Conservation (phyloP, 2,113 vertebrate species). For the Xyrauchen texanus region DNA sequence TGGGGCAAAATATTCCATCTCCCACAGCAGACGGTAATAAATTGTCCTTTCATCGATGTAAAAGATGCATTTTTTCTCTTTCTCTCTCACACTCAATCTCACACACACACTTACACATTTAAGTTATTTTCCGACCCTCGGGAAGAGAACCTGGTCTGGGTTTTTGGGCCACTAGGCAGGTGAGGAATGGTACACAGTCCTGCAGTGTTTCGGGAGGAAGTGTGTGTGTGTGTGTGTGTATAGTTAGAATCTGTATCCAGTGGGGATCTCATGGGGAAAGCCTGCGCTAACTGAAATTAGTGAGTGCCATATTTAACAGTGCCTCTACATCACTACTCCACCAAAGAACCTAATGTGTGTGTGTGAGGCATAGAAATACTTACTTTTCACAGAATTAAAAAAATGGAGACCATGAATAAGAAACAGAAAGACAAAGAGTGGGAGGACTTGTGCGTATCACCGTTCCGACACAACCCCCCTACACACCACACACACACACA, state of each 20-base stretch:
- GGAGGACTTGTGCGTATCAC: constrained; percentile 69
- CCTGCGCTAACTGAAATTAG: constrained; percentile 25
- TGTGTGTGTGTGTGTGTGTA: not conserved
- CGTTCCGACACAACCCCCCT: not conserved
- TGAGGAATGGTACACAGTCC: constrained; percentile 20
- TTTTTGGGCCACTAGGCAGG: constrained; percentile 25
- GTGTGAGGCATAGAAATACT: not conserved
- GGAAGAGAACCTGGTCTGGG: constrained; percentile 76
- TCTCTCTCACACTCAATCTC: constrained; percentile 29
- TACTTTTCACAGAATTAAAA: not conserved
- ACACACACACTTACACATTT: constrained; percentile 18
- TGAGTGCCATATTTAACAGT: constrained; percentile 42
- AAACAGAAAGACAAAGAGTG: not conserved
- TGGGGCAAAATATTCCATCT: constrained; percentile 89
- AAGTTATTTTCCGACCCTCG: constrained; percentile 35
- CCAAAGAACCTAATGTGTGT: constrained; percentile 13
- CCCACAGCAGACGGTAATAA: constrained; percentile 89
- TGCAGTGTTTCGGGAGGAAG: constrained; percentile 8
- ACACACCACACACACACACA: constrained; percentile 29
- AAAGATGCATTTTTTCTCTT: constrained; percentile 81
- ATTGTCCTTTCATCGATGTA: constrained; percentile 88
- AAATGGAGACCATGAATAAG: too few relatives aligned
- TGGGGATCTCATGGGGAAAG: constrained; percentile 19
- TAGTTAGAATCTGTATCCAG: constrained; percentile 12
- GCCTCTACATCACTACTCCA: not conserved